A percentile compares a stretch with the other conserved stretches of the same genome.
Evolutionary conservation across 1,140 invertebrate species (phyloP).

Genomic region (Globodera rostochiensis): DNA sequence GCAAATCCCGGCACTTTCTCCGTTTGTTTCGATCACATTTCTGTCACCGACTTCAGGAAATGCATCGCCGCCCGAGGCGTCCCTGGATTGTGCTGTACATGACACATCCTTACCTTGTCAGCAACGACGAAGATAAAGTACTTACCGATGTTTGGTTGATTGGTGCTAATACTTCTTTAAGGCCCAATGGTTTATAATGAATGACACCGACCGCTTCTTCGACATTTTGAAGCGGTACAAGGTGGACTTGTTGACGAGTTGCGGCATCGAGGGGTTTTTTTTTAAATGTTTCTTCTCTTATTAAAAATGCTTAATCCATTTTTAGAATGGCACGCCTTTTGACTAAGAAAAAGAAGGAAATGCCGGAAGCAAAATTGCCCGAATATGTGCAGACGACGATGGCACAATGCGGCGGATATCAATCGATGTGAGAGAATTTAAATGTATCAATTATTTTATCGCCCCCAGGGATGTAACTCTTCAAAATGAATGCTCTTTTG

Average conservation of each 20-base stretch:
- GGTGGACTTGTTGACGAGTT: constrained; percentile 20
- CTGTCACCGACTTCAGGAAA: not conserved
- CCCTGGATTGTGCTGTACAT: constrained; percentile 35
- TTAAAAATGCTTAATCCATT: not conserved
- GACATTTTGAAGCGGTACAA: constrained; percentile 36
- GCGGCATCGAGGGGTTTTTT: constrained; percentile 10
- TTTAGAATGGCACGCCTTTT: constrained; percentile 28
- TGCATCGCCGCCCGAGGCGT: constrained; percentile 18
- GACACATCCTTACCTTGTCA: constrained; percentile 30
- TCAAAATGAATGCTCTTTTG: constrained; percentile 26
- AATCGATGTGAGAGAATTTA: constrained; percentile 8
- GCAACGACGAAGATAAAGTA: constrained; percentile 19
- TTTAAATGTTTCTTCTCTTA: not conserved
- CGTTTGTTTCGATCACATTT: not conserved
- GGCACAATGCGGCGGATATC: constrained; percentile 34
- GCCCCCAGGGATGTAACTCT: constrained; percentile 8
- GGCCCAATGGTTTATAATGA: constrained; percentile 30
- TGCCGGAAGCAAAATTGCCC: constrained; percentile 27
- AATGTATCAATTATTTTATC: not conserved
- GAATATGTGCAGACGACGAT: constrained; percentile 35
- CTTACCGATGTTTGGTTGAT: not conserved
- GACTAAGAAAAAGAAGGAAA: not conserved
- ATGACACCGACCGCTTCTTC: constrained; percentile 29
- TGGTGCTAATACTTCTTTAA: not conserved
- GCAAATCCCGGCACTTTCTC: not conserved